Percentiles rank a stretch among this genome's conserved stretches.
These are phyloP conservation scores for Cephus runcator DNA, from an alignment of 2,888 invertebrate species.

Conservation along the genomic window DNA sequence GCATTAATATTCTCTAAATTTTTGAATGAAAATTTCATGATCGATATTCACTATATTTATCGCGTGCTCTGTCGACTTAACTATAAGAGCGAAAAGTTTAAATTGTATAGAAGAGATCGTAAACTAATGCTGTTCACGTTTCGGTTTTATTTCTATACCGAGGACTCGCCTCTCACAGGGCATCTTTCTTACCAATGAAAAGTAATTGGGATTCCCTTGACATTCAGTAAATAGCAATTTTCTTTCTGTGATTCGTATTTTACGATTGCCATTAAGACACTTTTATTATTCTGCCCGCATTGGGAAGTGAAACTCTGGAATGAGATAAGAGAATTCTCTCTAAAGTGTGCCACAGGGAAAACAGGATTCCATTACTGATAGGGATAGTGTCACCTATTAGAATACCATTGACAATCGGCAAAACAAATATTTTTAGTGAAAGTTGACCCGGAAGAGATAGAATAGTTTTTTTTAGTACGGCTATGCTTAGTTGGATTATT, in stretches of 20 bases:
- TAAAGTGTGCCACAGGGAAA: constrained; percentile 24
- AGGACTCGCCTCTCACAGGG: background rate
- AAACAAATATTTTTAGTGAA: constrained; percentile 1
- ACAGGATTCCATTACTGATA: background rate
- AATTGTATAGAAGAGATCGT: background rate
- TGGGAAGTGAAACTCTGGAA: constrained; percentile 26
- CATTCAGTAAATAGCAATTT: constrained; percentile 21
- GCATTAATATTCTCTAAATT: background rate
- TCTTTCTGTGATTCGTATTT: constrained; percentile 22
- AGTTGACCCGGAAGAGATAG: background rate
- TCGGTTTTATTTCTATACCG: background rate
- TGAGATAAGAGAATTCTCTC: constrained; percentile 16
- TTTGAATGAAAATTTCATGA: background rate
- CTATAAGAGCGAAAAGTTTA: background rate
- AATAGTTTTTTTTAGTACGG: background rate
- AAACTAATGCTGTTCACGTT: background rate
- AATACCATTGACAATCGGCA: constrained; percentile 1
- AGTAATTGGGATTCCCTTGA: constrained; percentile 20
- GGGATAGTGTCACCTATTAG: background rate
- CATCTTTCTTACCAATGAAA: background rate
- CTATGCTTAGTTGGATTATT: background rate
- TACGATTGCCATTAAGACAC: constrained; percentile 8
- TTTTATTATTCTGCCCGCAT: constrained; percentile 19
- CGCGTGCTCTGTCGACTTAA: background rate
- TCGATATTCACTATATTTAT: background rate